Conservation (phyloP, 2,113 vertebrate genomes). For the Manacus vitellinus region DNA sequence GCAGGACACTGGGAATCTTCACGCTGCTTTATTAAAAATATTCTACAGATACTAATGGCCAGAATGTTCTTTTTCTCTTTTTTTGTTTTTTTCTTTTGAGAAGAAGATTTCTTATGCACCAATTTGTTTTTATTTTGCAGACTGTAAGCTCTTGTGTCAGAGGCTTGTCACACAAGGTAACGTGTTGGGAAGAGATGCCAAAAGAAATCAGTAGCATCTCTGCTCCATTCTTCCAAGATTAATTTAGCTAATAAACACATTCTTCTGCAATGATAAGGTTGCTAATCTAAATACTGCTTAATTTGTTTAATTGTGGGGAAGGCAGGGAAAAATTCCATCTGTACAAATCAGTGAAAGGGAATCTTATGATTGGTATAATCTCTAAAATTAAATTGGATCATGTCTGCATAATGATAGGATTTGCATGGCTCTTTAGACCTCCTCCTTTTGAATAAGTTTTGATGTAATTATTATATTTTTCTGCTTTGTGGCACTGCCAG, state of each 20-base stretch:
- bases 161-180: conserved; percentile 49
- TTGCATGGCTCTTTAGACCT: conserved; percentile 24
- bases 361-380: conserved; percentile 43
- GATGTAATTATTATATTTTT: conserved; percentile 12
- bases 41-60: not conserved
- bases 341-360: not conserved
- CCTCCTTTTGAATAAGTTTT: conserved; percentile 26
- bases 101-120: not conserved
- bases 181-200: not conserved
- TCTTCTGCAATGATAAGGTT: conserved; percentile 18
- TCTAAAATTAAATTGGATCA: conserved; percentile 53
- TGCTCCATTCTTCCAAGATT: not conserved
- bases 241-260: conserved; percentile 28
- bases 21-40: not conserved
- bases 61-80: rapidly evolving
- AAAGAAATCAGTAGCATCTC: conserved; percentile 24
- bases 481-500: not conserved
- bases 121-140: conserved; percentile 54
- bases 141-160: not conserved
- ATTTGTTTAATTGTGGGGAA: conserved; percentile 49
- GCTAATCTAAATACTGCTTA: conserved; percentile 43
- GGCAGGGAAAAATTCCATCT: conserved; percentile 28
- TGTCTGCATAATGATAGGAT: conserved; percentile 42
- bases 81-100: not conserved
- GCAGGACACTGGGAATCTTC: not conserved